Evolutionary conservation across 2,888 invertebrate genomes (phyloP), one percentile per base, ranked within the genome.

Genomic region (Diarsia brunnea): DNA sequence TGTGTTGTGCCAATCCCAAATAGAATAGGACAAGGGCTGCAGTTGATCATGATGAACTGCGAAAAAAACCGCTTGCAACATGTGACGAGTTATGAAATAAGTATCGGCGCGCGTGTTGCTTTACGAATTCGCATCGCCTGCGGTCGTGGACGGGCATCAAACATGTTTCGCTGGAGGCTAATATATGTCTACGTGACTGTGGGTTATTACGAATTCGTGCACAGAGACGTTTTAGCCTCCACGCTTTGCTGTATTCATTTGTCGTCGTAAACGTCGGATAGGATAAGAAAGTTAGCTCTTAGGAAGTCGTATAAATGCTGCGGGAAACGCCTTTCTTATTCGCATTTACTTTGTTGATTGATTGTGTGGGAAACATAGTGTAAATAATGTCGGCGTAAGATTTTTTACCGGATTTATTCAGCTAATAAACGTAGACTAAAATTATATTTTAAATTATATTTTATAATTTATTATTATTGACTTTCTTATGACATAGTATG

Each of bases 181-280:
- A 84, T 82, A 82, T 79, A 82, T 73, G 69, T 67, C 69, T 88
- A 88, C 88, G 87, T 88, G 87, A 73, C 80, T 49, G 47, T 76
- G 75, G 81, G 64, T 85, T 87, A 84, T 82, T 81, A 82, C 82
- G 72, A 74, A 75, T 69, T 82, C 82, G 82, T 85, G 85, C 81
- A 81, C 75, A 81, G 74, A 83, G 78, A 81, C 74, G 70, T 77
- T 81, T 73, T 79, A 68, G 55, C 75, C 63, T 66, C 61, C 69
- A 53, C 66, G 51, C 78, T 49, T 51, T 64, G 69, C 67, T 66
- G 73, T 78, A 79, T 82, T 84, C 76, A 85, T 82, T 84, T 75
- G 66, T 58, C 60, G 73, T 84, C 78, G 73, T 85, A 84, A 86
- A 84, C 55, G 69, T 51, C 64, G 72, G 60, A 58, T 69, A 53